Base-by-base conservation (phyloP, 1,140 invertebrate genomes). In the Wasmannia auropunctata region DNA sequence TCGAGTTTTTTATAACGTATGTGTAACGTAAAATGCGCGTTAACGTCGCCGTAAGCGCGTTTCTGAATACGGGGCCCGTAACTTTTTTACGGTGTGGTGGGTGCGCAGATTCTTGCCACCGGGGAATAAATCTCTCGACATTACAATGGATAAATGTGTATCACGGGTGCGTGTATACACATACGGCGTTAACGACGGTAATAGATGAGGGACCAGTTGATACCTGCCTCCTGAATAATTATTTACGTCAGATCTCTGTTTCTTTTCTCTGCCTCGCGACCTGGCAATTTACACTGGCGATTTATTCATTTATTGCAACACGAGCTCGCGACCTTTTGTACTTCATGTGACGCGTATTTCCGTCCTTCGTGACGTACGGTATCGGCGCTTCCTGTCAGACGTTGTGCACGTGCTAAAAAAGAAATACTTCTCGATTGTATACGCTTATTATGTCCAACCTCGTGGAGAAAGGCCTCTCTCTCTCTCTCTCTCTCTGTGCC, bases 221-320 rank as follows among this genome's bases (percentile, higher is more conserved):
- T 62, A 43, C 31, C 37, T 3, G 34, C 11, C 4, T 3, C 16
- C 7, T 40, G 72, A 51, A 58, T 58, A 58, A 75, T 56, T 76
- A 22, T 40, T 28, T 43, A 14, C 7, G 4, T 25, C 14, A 43
- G n/a, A 76, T 62, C 10, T n/a, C 37, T 22, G 16, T 60, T 43
- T 31, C 16, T 25, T n/a, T n/a, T n/a, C 67, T 22, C 37, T 43
- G 46, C 4, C 16, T 28, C 7, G 31, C n/a, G 31, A 51, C 22
- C 67, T 22, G 76, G 0, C 34, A 37, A 65, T 65, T 65, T 43
- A 65, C 28, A 22, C 14, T 43, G 14, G 56, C 37, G 16, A 43
- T 60, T 31, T 60, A 60, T 76, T 76, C 34, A 67, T n/a, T 80
- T 80, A 54, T 76, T 16, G 16, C 43, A 31, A 65, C 7, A 28